These are phyloP conservation scores for Batillaria attramentaria DNA, from an alignment of 1,140 invertebrate species.

Conservation along the genomic window DNA sequence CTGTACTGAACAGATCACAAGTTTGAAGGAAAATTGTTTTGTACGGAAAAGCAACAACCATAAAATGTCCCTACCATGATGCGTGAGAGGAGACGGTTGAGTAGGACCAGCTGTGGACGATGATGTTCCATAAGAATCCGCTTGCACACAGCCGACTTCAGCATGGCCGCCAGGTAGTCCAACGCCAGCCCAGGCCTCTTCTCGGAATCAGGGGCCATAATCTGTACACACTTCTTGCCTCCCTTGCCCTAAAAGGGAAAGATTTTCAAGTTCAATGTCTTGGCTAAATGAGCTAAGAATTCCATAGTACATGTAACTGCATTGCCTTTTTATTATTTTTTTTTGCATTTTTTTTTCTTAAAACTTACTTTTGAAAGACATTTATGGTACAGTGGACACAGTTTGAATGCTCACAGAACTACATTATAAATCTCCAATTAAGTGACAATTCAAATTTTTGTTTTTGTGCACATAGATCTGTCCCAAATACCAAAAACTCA, in stretches of 20 bases:
- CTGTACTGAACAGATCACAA: not conserved
- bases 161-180: slow-evolving; percentile 41
- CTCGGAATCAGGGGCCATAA: slow-evolving; percentile 39
- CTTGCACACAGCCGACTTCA: slow-evolving; percentile 42
- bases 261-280: not conserved
- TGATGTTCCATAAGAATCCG: slow-evolving; percentile 33
- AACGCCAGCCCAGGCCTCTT: slow-evolving; percentile 40
- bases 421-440: no score
- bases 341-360: no score
- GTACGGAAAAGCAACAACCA: not conserved
- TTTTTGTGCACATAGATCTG: no score
- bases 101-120: slow-evolving; percentile 18
- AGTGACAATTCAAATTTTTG: no score
- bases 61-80: slow-evolving; percentile 7
- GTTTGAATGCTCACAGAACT: no score
- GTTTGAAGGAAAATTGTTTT: not conserved
- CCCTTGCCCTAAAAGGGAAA: slow-evolving; percentile 27
- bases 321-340: not conserved
- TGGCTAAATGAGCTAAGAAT: not conserved
- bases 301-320: not conserved
- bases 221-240: slow-evolving; percentile 46
- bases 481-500: no score
- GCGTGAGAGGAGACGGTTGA: slow-evolving; percentile 7
- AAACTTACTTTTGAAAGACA: no score
- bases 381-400: no score